Evolutionary conservation across 2,113 vertebrate species (phyloP).

Genomic region (Amazona vittata): DNA sequence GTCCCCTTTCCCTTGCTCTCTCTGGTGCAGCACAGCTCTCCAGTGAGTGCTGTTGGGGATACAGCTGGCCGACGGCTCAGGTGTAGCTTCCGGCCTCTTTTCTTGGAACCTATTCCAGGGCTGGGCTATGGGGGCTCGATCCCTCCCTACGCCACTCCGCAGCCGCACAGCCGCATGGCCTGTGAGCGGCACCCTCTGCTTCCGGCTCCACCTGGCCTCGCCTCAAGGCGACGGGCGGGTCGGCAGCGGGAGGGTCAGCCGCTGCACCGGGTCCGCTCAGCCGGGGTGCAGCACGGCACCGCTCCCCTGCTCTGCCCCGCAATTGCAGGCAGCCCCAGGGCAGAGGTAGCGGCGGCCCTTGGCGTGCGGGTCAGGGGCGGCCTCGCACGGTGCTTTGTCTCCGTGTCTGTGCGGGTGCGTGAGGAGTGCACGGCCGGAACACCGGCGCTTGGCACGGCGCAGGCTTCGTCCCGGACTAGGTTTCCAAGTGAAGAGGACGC

Average conservation of each 20-base stretch:
- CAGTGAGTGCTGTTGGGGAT: rapidly evolving
- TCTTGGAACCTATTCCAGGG: no score
- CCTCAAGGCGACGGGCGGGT: background rate
- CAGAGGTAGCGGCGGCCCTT: background rate
- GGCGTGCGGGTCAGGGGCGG: background rate
- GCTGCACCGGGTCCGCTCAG: no score
- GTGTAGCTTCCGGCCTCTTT: rapidly evolving
- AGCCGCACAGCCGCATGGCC: rapidly evolving
- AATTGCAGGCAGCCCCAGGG: background rate
- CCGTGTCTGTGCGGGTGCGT: background rate
- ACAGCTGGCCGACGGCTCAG: no score
- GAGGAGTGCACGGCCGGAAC: background rate
- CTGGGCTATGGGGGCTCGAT: rapidly evolving
- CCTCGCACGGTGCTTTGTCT: background rate
- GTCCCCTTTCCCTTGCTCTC: no score
- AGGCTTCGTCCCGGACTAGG: background rate
- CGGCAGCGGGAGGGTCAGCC: no score
- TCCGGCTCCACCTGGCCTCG: background rate
- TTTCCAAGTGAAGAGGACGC: background rate
- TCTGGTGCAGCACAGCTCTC: background rate
- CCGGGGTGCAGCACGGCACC: background rate
- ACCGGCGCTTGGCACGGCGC: background rate
- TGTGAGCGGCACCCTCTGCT: background rate
- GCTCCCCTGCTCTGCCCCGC: background rate
- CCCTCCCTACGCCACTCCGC: rapidly evolving